A percentile compares a stretch with the other conserved stretches of the same genome.
Conservation (phyloP, 2,113 vertebrate genomes). For the Vidua macroura region DNA sequence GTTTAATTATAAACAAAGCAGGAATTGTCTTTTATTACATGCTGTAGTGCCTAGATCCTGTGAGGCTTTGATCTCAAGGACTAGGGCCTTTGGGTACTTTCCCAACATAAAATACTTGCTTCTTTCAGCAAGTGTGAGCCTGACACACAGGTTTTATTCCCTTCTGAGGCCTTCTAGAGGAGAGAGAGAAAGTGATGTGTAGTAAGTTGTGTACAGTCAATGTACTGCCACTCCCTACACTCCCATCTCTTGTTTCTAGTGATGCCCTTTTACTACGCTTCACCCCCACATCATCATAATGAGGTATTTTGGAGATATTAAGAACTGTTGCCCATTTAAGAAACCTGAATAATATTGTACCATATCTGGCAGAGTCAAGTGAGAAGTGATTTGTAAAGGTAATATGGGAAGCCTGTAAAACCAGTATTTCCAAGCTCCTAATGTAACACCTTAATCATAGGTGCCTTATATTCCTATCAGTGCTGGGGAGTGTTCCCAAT, state of each 20-base stretch:
- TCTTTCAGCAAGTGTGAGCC: not conserved
- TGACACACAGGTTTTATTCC: not conserved
- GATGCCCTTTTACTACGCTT: not conserved
- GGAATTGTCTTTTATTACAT: not conserved
- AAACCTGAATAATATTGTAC: not conserved
- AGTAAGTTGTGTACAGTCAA: not conserved
- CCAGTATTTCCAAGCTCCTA: constrained; percentile 3
- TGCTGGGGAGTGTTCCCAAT: not conserved
- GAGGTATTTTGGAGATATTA: not conserved
- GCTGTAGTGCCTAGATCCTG: not conserved
- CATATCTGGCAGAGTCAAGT: not conserved
- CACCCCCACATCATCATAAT: not conserved
- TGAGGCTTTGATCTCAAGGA: constrained; percentile 15
- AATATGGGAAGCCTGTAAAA: constrained; percentile 9
- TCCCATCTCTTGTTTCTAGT: not conserved
- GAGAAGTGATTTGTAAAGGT: not conserved
- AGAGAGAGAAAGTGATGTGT: not conserved
- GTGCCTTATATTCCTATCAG: not conserved
- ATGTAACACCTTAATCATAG: not conserved
- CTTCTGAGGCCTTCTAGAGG: not conserved
- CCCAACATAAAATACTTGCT: not conserved
- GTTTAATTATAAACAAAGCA: not conserved
- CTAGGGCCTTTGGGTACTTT: not conserved
- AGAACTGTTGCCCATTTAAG: not conserved
- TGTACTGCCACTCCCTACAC: not conserved